Conservation (phyloP, 2,113 vertebrate genomes). For the Otocyon megalotis region DNA sequence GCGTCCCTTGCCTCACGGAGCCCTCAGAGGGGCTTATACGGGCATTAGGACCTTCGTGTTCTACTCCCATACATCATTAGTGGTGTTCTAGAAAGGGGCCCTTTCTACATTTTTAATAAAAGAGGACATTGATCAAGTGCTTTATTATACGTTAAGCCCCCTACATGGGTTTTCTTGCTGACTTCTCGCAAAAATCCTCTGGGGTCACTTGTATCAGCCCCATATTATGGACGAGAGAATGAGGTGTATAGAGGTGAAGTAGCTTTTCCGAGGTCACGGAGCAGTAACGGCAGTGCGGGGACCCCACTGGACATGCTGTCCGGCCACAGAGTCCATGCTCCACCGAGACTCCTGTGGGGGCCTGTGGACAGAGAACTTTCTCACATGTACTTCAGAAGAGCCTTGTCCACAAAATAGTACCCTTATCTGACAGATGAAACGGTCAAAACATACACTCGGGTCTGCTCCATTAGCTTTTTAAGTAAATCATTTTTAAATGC, state of each 20-base stretch:
- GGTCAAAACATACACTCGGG: not conserved
- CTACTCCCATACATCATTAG: not conserved
- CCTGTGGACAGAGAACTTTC: not conserved
- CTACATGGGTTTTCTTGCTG: not conserved
- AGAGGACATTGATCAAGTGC: not conserved
- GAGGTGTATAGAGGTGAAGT: not conserved
- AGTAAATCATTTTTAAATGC: conserved; percentile 18
- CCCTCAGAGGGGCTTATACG: not conserved
- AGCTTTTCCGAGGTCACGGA: not conserved
- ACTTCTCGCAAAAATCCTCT: not conserved
- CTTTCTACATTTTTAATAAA: not conserved
- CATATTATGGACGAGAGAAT: not conserved
- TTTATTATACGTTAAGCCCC: not conserved
- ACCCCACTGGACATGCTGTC: too few species aligned
- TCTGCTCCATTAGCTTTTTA: not conserved
- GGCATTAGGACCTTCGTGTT: not conserved
- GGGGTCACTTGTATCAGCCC: not conserved
- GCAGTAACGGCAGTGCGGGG: not conserved
- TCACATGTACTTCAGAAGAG: not conserved
- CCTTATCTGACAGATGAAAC: not conserved
- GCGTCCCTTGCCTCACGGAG: not conserved
- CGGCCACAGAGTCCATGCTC: not conserved
- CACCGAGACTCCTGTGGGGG: not conserved
- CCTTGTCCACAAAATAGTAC: not conserved
- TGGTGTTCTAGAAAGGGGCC: not conserved